Conservation (phyloP, 92 coral and sea anemone species). For the Pocillopora meandrina region DNA sequence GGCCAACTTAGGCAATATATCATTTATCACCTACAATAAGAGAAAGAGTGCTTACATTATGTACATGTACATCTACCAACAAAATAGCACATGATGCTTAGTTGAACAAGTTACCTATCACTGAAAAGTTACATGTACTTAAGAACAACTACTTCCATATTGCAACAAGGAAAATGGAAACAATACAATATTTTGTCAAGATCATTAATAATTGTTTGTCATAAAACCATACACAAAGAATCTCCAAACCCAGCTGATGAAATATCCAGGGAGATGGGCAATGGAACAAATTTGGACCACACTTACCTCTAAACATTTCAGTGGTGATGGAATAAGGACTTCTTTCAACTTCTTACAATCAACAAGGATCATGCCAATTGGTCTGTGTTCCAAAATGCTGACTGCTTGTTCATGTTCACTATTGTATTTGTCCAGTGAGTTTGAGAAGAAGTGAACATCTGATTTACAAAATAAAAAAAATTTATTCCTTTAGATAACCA, state of each 20-base stretch:
- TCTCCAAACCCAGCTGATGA: too few relatives aligned
- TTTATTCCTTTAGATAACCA: neutral
- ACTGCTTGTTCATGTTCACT: conserved; percentile 91
- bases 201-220: too few relatives aligned
- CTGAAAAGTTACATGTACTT: too few relatives aligned
- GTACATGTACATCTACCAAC: too few relatives aligned
- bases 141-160: too few relatives aligned
- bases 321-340: conserved; percentile 95
- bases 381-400: conserved; percentile 78
- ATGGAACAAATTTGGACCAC: too few relatives aligned
- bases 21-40: conserved; percentile 81
- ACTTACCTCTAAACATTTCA: conserved; percentile 90
- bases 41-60: neutral
- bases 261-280: too few relatives aligned
- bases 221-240: too few relatives aligned
- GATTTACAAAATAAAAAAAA: neutral
- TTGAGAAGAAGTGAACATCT: conserved; percentile 92
- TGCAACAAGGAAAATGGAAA: too few relatives aligned
- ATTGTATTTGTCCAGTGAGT: conserved; percentile 90
- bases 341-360: conserved; percentile 90
- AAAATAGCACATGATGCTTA: too few relatives aligned
- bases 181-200: too few relatives aligned
- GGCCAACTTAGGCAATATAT: conserved; percentile 93
- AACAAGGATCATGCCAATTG: conserved; percentile 95
- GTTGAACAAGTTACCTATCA: too few relatives aligned